phyloP scores from a whole-genome alignment of 1,140 invertebrate genomes.

The Goniozus legneri region DNA sequence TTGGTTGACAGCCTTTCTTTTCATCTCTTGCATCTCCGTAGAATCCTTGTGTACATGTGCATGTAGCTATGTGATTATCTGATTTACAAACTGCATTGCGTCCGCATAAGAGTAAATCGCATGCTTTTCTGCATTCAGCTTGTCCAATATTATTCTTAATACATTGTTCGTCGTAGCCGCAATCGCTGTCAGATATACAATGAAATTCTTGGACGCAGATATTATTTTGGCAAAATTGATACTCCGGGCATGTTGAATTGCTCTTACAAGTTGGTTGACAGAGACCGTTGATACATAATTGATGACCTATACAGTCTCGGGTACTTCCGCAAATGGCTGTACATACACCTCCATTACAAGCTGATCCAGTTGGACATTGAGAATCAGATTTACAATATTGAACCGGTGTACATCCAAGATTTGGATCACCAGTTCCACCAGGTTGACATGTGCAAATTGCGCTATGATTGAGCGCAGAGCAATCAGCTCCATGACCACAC shows the following conservation, averaged over 20 bases:
- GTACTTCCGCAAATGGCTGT: constrained; percentile 70
- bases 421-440: constrained; percentile 81
- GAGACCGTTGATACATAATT: constrained; percentile 74
- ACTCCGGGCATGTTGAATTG: constrained; percentile 75
- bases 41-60: constrained; percentile 73
- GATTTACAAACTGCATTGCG: constrained; percentile 75
- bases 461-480: constrained; percentile 68
- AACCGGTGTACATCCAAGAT: constrained; percentile 73
- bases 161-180: constrained; percentile 66
- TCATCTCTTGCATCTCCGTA: constrained; percentile 73
- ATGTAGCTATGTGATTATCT: constrained; percentile 67
- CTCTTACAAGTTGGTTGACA: constrained; percentile 76
- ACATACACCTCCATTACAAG: constrained; percentile 79
- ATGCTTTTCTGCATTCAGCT: constrained; percentile 69
- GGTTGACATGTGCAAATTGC: constrained; percentile 75
- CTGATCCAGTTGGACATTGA: constrained; percentile 76
- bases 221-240: constrained; percentile 76
- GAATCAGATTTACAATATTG: constrained; percentile 74
- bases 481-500: constrained; percentile 77
- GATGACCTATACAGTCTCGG: constrained; percentile 76
- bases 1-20: constrained; percentile 69
- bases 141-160: constrained; percentile 65
- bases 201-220: constrained; percentile 78
- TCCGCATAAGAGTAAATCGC: constrained; percentile 72
- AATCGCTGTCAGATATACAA: constrained; percentile 69